Conservation (phyloP, 2,113 vertebrate species). For the Coptodon rendalli region DNA sequence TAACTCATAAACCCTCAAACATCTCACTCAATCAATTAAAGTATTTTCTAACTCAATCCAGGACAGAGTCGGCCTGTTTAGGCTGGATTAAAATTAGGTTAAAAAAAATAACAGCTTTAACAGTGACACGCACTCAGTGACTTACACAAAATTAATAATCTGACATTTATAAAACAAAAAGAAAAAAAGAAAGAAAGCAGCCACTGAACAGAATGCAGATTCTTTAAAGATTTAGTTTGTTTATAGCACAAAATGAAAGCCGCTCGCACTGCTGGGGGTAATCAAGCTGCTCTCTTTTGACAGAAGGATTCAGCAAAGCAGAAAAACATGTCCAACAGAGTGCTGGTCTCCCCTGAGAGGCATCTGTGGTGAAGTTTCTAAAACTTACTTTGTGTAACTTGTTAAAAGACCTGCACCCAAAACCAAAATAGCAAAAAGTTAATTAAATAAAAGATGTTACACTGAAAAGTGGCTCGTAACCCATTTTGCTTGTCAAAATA, state of each 20-base stretch:
- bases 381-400: background rate
- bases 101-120: background rate
- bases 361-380: background rate
- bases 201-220: background rate
- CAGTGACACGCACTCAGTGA: background rate
- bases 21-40: background rate
- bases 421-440: background rate
- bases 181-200: background rate
- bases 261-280: background rate
- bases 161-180: background rate
- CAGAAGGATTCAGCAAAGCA: background rate
- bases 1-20: background rate
- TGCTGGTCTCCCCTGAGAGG: background rate
- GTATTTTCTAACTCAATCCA: background rate
- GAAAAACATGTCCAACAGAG: background rate
- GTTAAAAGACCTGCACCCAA: background rate
- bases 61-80: background rate
- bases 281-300: background rate
- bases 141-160: background rate
- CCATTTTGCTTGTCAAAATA: background rate
- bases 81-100: background rate
- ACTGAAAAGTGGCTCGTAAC: background rate
- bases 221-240: background rate
- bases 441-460: constrained; percentile 3
- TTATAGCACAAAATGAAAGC: background rate